Base-by-base conservation (phyloP, 2,888 invertebrate species). In the Lymantria monacha region DNA sequence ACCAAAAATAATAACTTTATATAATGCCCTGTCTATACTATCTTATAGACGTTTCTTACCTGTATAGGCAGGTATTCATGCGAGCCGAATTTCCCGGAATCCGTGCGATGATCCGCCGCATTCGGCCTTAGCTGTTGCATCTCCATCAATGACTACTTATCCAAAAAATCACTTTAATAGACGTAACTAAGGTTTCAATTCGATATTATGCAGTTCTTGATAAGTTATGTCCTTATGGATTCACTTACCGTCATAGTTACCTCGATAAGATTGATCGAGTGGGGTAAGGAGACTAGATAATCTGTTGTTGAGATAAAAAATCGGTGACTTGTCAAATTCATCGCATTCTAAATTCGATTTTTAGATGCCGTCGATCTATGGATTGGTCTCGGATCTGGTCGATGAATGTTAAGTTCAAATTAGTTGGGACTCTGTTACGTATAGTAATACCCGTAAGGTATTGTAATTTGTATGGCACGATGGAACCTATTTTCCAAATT, bases 221-320 rank as follows among this genome's bases (percentile, higher is more conserved):
- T n/a, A 13, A 14, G 37, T 15, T 83, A 64, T 1, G 59, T 44
- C 58, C 43, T 81, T 83, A 70, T 53, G 44, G 47, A 62, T 55
- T 63, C 44, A 59, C 48, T 53, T 52, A 33, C 57, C 59, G 69
- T 75, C 74, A 80, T 82, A 82, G 86, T 82, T 81, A 70, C 76
- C 76, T 81, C 76, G 85, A 87, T 89, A 91, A 91, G 91, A 91
- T 91, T 91, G 91, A 91, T 91, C 89, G 88, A 91, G 91, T 90
- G 90, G 83, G 85, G 90, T 88, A 86, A 88, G 81, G 73, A 78
- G 79, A 82, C 76, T 83, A 90, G 90, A 90, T 90, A 81, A 90
- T 90, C 89, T 91, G 83, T 75, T 66, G 65, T 66, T 49, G 62
- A 72, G 76, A 81, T 83, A 85, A 86, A 89, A 90, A 91, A 87